These are phyloP conservation scores for Shargacucullia verbasci DNA, from an alignment of 2,888 invertebrate genomes.

Conservation along the genomic window DNA sequence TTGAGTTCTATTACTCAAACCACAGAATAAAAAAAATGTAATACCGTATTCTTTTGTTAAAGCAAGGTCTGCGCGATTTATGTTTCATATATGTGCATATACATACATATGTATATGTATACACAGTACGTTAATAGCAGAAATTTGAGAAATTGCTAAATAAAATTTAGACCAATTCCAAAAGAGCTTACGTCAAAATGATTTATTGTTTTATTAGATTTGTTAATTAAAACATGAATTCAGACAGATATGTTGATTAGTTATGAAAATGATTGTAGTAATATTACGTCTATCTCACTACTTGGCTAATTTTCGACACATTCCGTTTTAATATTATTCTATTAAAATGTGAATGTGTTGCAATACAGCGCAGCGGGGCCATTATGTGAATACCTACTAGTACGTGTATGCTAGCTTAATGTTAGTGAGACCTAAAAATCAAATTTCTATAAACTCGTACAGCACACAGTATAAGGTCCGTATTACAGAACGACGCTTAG, in stretches of 20 bases:
- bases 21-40: too few relatives aligned
- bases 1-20: slow-evolving; percentile 19
- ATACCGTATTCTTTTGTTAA: slow-evolving; percentile 3
- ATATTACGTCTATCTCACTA: background rate
- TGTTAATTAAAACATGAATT: slow-evolving; percentile 7
- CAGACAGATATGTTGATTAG: background rate
- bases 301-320: slow-evolving; percentile 23
- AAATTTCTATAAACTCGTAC: slow-evolving; percentile 35
- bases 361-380: slow-evolving; percentile 27
- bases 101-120: too few relatives aligned
- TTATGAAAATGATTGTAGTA: too few relatives aligned
- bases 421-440: slow-evolving; percentile 28
- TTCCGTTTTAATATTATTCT: slow-evolving; percentile 24
- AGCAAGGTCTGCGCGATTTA: slow-evolving; percentile 22
- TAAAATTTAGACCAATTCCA: slow-evolving; percentile 12
- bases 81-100: slow-evolving; percentile 18
- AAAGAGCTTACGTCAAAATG: slow-evolving; percentile 11
- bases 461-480: slow-evolving; percentile 27
- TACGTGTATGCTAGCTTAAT: slow-evolving; percentile 40
- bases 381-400: slow-evolving; percentile 41
- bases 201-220: slow-evolving; percentile 2
- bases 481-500: too few relatives aligned
- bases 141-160: slow-evolving; percentile 16
- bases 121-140: slow-evolving; percentile 10
- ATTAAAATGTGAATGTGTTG: slow-evolving; percentile 25